phyloP scores from a whole-genome alignment of 2,113 vertebrate species.

The Chelonoidis abingdonii region DNA sequence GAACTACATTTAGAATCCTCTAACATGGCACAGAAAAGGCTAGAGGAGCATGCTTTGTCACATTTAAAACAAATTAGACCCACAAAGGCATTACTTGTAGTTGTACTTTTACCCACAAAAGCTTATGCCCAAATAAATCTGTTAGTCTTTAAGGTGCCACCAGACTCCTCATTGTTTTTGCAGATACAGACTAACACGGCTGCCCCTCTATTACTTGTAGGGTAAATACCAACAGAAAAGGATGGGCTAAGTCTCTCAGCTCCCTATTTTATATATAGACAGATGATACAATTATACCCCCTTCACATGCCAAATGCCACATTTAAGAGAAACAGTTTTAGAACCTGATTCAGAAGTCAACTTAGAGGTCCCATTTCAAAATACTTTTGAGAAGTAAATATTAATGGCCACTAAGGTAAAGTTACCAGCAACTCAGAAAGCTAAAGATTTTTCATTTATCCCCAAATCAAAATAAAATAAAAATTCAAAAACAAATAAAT shows the following conservation, averaged over 20 bases:
- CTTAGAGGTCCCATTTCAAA: background rate
- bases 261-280: background rate
- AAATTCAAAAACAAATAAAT: background rate
- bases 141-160: too few relatives aligned
- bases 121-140: too few relatives aligned
- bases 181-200: too few relatives aligned
- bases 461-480: background rate
- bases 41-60: background rate
- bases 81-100: background rate
- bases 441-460: too few relatives aligned
- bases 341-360: too few relatives aligned
- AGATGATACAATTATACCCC: background rate
- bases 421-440: background rate
- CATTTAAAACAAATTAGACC: background rate
- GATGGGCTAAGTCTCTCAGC: background rate
- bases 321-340: background rate
- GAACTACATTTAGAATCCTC: background rate
- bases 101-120: background rate
- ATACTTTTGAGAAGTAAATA: background rate
- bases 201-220: background rate
- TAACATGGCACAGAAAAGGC: background rate
- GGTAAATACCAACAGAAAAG: background rate
- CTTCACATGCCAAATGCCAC: background rate
- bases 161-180: too few relatives aligned
- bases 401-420: background rate